These are phyloP conservation scores for Drosophila barbarae DNA, from an alignment of 2,888 invertebrate genomes.

Conservation along the genomic window DNA sequence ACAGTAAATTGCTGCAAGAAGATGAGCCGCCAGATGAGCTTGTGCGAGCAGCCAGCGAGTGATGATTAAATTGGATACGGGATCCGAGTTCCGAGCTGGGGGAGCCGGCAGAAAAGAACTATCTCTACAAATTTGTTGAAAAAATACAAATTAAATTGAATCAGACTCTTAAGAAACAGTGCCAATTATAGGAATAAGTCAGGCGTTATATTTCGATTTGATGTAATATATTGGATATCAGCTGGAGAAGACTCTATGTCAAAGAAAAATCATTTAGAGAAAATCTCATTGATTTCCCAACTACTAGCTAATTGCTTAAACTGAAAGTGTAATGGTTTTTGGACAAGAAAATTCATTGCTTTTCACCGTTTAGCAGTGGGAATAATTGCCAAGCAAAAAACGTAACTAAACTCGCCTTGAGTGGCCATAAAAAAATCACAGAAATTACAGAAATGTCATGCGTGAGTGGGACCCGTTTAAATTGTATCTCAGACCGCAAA, in stretches of 20 bases:
- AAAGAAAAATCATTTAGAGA: neutral
- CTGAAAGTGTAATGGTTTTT: slow-evolving; percentile 5
- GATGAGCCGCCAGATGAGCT: slow-evolving; percentile 38
- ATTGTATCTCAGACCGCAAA: slow-evolving; percentile 28
- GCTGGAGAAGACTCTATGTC: neutral
- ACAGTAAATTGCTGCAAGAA: slow-evolving; percentile 38
- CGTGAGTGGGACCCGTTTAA: slow-evolving; percentile 32
- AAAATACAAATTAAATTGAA: slow-evolving; percentile 25
- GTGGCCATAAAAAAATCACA: slow-evolving; percentile 18
- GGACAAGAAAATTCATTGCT: slow-evolving; percentile 12
- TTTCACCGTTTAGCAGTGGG: slow-evolving; percentile 7
- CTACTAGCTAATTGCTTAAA: neutral
- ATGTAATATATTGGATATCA: slow-evolving; percentile 1
- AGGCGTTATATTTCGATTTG: neutral
- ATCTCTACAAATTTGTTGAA: slow-evolving; percentile 9
- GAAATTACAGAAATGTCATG: slow-evolving; percentile 25
- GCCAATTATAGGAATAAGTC: neutral
- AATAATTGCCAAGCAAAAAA: slow-evolving; percentile 10
- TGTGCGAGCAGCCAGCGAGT: slow-evolving; percentile 25
- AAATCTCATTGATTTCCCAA: slow-evolving; percentile 1
- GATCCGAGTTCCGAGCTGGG: slow-evolving; percentile 13
- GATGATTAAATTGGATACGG: slow-evolving; percentile 36
- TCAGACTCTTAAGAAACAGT: neutral
- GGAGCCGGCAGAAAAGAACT: slow-evolving; percentile 6
- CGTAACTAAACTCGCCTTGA: slow-evolving; percentile 6